Evolutionary conservation across 2,113 vertebrate genomes (phyloP).

Genomic region (Aegotheles bennettii): DNA sequence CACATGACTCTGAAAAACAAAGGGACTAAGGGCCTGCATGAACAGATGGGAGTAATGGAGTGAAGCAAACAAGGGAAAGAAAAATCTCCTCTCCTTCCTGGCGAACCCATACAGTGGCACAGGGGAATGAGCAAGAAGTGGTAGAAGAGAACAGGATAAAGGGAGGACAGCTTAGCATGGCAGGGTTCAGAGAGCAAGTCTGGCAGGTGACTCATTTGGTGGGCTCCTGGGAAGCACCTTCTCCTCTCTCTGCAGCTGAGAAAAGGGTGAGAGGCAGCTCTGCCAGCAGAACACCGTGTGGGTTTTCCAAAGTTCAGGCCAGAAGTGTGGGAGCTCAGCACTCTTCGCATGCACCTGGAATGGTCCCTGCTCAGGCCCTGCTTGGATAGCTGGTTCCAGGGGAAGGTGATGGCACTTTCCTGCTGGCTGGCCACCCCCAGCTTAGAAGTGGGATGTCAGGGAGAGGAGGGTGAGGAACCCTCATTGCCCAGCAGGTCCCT

Average conservation of each 20-base stretch:
- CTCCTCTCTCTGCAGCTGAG: neutral
- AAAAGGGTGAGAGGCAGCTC: neutral
- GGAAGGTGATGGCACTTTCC: neutral
- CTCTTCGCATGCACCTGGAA: neutral
- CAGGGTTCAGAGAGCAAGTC: conserved; percentile 43
- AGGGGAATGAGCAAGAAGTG: conserved; percentile 75
- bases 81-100: conserved; percentile 75
- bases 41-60: conserved; percentile 89
- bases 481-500: neutral
- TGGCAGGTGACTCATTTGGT: neutral
- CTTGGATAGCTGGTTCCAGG: accelerated
- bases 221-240: neutral
- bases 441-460: neutral
- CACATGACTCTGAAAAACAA: neutral
- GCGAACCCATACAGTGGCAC: conserved; percentile 70
- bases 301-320: neutral
- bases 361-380: neutral
- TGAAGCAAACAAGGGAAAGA: conserved; percentile 82
- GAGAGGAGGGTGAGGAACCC: neutral
- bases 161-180: conserved; percentile 44
- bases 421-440: neutral
- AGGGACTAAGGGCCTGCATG: conserved; percentile 50
- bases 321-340: neutral
- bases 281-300: neutral
- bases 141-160: conserved; percentile 63